Evolutionary conservation across 2,113 vertebrate species (phyloP).

Genomic region (Coturnix japonica): DNA sequence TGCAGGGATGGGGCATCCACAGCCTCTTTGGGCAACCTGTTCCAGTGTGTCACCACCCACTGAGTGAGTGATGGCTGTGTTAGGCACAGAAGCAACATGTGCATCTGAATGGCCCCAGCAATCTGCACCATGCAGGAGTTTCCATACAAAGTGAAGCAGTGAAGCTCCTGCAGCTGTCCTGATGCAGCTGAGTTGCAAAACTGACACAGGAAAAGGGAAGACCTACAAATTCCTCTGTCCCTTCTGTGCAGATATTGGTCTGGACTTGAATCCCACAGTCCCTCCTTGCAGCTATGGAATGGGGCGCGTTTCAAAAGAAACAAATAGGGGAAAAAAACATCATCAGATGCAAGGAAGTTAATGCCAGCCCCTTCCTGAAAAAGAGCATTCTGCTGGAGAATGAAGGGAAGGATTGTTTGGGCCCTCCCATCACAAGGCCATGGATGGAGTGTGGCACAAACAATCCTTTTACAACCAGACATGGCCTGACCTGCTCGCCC

Average conservation of each 20-base stretch:
- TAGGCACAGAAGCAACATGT: fast-evolving
- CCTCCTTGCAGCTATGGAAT: neutral
- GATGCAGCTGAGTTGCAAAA: neutral
- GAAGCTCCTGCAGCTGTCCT: neutral
- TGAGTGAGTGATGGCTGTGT: too few species aligned
- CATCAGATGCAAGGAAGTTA: neutral
- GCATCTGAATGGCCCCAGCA: neutral
- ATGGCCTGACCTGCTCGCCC: neutral
- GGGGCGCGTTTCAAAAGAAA: neutral
- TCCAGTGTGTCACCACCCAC: too few species aligned
- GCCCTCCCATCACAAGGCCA: neutral
- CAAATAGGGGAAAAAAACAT: too few species aligned
- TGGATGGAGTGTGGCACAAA: neutral
- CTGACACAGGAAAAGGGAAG: neutral
- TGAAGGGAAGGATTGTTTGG: slow-evolving; percentile 48
- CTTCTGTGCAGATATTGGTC: neutral
- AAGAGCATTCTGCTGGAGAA: neutral
- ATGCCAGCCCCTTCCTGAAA: neutral
- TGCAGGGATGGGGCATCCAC: too few species aligned
- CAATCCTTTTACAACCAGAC: neutral
- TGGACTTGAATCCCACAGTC: neutral
- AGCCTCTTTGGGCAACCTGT: too few species aligned
- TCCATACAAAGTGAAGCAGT: fast-evolving
- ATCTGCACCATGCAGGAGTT: neutral
- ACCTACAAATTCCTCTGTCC: neutral